Percentiles rank a stretch among this genome's conserved stretches.
phyloP scores from a whole-genome alignment of 1,140 invertebrate genomes.

The Archivesica marissinica region DNA sequence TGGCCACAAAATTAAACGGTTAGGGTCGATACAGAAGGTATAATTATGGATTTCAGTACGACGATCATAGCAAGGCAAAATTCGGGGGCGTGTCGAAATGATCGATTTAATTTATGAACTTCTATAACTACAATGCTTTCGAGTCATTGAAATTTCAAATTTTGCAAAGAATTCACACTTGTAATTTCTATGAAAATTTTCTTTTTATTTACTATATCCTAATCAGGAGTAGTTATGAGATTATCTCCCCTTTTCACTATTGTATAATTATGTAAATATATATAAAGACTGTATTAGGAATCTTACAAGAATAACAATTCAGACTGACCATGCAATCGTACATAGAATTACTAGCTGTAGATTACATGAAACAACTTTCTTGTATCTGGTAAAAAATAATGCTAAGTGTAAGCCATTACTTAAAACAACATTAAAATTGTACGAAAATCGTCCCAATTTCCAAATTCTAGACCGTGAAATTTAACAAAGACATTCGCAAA shows the following conservation, averaged over 20 bases:
- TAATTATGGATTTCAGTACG: conserved; percentile 17
- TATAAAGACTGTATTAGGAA: too few species aligned
- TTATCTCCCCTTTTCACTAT: too few species aligned
- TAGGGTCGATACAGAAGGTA: not conserved
- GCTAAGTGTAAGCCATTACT: conserved; percentile 5
- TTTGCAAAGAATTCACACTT: too few species aligned
- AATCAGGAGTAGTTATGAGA: too few species aligned
- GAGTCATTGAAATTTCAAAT: too few species aligned
- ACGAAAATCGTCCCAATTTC: not conserved
- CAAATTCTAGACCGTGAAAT: not conserved
- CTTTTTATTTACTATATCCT: too few species aligned
- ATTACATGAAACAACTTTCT: too few species aligned
- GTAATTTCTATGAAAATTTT: too few species aligned
- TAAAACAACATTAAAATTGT: conserved; percentile 3
- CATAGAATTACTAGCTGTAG: too few species aligned
- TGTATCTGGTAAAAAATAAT: not conserved
- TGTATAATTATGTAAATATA: too few species aligned
- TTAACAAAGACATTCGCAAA: not conserved
- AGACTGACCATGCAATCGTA: too few species aligned
- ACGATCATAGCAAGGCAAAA: conserved; percentile 15
- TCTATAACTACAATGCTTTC: not conserved
- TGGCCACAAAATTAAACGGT: conserved; percentile 4
- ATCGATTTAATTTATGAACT: conserved; percentile 6
- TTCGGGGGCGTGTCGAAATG: conserved; percentile 18
- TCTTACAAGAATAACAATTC: too few species aligned